Evolutionary conservation across 2,113 vertebrate species (phyloP), one percentile per base, ranked within the genome.

Genomic region (Nymphicus hollandicus): DNA sequence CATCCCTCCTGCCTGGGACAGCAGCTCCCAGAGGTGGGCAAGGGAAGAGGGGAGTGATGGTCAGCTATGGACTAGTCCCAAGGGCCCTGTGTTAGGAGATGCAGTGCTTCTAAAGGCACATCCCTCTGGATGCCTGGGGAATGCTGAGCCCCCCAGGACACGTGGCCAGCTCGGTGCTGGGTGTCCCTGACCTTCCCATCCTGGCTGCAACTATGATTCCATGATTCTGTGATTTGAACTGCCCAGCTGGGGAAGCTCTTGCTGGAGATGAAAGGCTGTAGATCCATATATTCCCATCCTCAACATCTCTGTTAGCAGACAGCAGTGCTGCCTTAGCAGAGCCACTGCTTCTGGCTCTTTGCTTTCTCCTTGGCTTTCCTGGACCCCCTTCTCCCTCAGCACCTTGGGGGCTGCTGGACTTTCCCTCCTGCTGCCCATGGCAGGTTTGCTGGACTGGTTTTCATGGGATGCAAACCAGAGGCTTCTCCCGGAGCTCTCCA

Each of bases 111-210:
- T 2, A 17, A 35, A 41, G 29, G 15, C 3, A 6, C 17, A 11
- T 39, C 61, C 23, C 12, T 49, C n/a, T 3, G 18, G 19, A 31
- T 41, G 31, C 52, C 16, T 1, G 1, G 35, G 55, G 56, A 35
- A 14, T 44, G 81, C 47, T 10, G 20, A 44, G 55, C 4, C 33
- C 22, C 6, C 5, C n/a, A 22, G 29, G 35, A 15, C 2, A 2
- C 1, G 3, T 43, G 22, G 52, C 17, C 0, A 1, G 56, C 68
- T 43, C 4, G 1, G 1, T 14, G 31, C 41, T 35, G 68, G 29
- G 11, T 9, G 4, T 43, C 53, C 56, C 35, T 6, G 1, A 7
- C 19, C 31, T 49, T 70, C 63, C 52, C 24, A 19, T 2, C 35
- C 50, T 8, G 23, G 47, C 47, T 58, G 56, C 22, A 35, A 5